These are phyloP conservation scores for Chaetura pelagica DNA, from an alignment of 2,113 vertebrate genomes.

Conservation along the genomic window DNA sequence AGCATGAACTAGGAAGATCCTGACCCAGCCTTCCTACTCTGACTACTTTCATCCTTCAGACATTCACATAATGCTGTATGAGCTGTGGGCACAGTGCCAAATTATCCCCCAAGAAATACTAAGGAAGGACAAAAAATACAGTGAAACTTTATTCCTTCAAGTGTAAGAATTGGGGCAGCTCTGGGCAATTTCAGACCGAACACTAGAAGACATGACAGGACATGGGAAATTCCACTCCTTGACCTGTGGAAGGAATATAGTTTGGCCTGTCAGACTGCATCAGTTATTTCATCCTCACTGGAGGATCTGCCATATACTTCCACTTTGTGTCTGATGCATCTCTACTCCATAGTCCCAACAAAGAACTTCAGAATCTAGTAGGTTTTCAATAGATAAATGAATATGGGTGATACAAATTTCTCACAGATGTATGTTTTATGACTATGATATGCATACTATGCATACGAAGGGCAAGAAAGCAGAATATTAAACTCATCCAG, in stretches of 20 bases:
- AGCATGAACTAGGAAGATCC: not conserved
- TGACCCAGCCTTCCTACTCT: not conserved
- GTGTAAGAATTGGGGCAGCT: not conserved
- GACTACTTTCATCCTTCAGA: not conserved
- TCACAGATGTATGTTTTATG: not conserved
- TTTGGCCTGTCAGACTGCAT: not conserved
- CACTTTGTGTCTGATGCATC: not conserved
- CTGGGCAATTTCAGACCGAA: not conserved
- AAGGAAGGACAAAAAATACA: not conserved
- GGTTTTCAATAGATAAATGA: not conserved
- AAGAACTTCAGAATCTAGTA: not conserved
- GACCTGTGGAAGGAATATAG: not conserved
- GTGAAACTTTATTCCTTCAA: not conserved
- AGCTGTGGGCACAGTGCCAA: not conserved
- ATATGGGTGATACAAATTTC: not conserved
- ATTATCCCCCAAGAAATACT: not conserved
- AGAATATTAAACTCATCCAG: not conserved
- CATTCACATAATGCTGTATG: not conserved
- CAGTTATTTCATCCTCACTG: not conserved
- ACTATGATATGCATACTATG: not conserved
- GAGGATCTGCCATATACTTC: not conserved
- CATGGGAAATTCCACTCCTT: not conserved
- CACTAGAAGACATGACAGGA: not conserved
- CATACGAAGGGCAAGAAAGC: not conserved
- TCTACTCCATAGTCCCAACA: not conserved